Evolutionary conservation across 1,140 invertebrate genomes (phyloP), one percentile per base, ranked within the genome.

Genomic region (Eupeodes corollae): DNA sequence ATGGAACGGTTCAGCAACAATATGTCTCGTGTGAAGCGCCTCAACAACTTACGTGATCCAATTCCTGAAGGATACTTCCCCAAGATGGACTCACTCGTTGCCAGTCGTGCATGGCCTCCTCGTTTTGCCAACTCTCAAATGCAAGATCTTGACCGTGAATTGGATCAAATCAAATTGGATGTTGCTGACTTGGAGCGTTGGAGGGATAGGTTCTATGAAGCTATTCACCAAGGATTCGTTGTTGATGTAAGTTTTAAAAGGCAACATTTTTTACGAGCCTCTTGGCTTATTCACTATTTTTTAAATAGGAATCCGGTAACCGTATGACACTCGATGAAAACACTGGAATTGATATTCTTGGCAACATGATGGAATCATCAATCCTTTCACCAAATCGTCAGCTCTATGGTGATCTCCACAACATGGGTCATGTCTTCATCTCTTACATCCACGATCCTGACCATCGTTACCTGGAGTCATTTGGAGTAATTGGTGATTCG

Each of bases 351-450:
- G 83, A 92, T 54, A 71, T 83, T 26, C 67, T 91, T 2, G 87
- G 86, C 9, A 86, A 90, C 58, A 77, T 90, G 48, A 73, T 91
- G 51, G 88, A 91, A 66, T 73, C 79, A 0, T 82, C 79, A 13
- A 77, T 78, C 32, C 61, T 88, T 8, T 82, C 82, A 12, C 75
- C 76, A 0, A 87, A 91, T 61, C 65, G 61, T 5, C 74, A 74
- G 10, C 69, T 79, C 38, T 88, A 88, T 53, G 84, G 85, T 14
- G 77, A 84, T 57, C 44, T 67, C 26, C 85, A 88, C 58, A 88
- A 88, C 63, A 75, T 79, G 51, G 83, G 83, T 2, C 76, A 79
- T 50, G 68, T 82, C 0, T 73, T 79, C 34, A 75, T 87, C 50
- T 76, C 79, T 2, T 81, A 74, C 50, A 71, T 75, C 31, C 84